A percentile compares a stretch with the other conserved stretches of the same genome.
These are phyloP conservation scores for Chironomus striatipennis DNA, from an alignment of 1,140 invertebrate species.

Conservation along the genomic window DNA sequence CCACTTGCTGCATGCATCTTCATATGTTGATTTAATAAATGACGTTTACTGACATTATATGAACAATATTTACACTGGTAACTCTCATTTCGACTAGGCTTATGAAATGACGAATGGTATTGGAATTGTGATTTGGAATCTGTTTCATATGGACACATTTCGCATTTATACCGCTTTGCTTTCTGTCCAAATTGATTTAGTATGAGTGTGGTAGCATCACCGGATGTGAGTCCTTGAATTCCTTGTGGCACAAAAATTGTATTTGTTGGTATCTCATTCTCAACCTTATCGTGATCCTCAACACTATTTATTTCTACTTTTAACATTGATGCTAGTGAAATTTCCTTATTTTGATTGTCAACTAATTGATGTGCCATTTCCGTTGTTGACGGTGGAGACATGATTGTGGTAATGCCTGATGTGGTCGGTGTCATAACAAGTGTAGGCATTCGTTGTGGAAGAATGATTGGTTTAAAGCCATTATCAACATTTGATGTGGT, in stretches of 20 bases:
- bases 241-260: neutral
- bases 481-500: neutral
- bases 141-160: slow-evolving; percentile 67
- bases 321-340: slow-evolving; percentile 22
- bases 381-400: neutral
- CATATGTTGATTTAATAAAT: slow-evolving; percentile 68
- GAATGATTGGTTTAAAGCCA: neutral
- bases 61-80: slow-evolving; percentile 73
- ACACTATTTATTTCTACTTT: slow-evolving; percentile 16
- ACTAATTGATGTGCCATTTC: neutral
- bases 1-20: slow-evolving; percentile 47
- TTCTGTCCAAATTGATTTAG: slow-evolving; percentile 38
- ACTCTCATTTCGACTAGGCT: slow-evolving; percentile 54
- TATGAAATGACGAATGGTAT: slow-evolving; percentile 79
- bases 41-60: slow-evolving; percentile 71
- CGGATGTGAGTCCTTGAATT: slow-evolving; percentile 30
- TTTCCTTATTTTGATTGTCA: slow-evolving; percentile 6
- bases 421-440: neutral
- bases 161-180: slow-evolving; percentile 57
- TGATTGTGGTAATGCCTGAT: neutral
- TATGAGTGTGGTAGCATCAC: neutral
- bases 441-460: neutral
- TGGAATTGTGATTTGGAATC: slow-evolving; percentile 76
- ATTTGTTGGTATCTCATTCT: slow-evolving; percentile 5
- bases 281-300: neutral